phyloP scores from a whole-genome alignment of 2,797 vertebrate genomes.

The Silurus lanzhouensis region DNA sequence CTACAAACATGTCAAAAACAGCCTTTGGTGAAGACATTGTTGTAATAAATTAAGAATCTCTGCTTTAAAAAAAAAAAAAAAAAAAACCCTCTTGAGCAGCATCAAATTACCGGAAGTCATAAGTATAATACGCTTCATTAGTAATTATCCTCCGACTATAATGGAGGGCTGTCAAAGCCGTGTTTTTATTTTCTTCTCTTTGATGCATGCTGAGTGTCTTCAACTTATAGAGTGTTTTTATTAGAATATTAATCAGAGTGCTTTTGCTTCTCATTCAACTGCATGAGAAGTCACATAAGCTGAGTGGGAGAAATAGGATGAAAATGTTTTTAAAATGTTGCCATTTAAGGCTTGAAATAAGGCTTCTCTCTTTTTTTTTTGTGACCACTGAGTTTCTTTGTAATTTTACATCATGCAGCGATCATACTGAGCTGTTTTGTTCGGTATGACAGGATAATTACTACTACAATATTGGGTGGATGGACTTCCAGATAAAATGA shows the following conservation, averaged over 20 bases:
- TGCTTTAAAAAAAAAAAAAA: background rate
- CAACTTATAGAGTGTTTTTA: slow-evolving; percentile 25
- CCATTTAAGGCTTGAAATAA: background rate
- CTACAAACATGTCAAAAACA: background rate
- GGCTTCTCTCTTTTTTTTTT: background rate
- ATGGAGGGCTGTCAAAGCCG: slow-evolving; percentile 22
- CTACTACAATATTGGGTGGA: background rate
- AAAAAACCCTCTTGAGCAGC: background rate
- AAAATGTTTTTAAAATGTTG: background rate
- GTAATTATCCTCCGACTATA: slow-evolving; percentile 10
- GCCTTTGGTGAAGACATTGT: slow-evolving; percentile 15
- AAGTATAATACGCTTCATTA: slow-evolving; percentile 30
- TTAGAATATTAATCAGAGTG: slow-evolving; percentile 42
- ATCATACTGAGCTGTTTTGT: background rate
- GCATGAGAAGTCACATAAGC: slow-evolving; percentile 23
- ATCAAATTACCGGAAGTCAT: slow-evolving; percentile 23
- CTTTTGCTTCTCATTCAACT: slow-evolving; percentile 16
- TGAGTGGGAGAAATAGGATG: slow-evolving; percentile 20
- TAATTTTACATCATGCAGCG: slow-evolving; percentile 7
- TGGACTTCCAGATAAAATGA: background rate
- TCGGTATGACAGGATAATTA: slow-evolving; percentile 18
- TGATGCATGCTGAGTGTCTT: slow-evolving; percentile 18
- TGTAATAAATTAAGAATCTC: background rate
- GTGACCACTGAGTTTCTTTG: background rate
- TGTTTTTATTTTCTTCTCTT: slow-evolving; percentile 37